Evolutionary conservation across 2,888 invertebrate genomes (phyloP).

Genomic region (Hyppa rectilinea): DNA sequence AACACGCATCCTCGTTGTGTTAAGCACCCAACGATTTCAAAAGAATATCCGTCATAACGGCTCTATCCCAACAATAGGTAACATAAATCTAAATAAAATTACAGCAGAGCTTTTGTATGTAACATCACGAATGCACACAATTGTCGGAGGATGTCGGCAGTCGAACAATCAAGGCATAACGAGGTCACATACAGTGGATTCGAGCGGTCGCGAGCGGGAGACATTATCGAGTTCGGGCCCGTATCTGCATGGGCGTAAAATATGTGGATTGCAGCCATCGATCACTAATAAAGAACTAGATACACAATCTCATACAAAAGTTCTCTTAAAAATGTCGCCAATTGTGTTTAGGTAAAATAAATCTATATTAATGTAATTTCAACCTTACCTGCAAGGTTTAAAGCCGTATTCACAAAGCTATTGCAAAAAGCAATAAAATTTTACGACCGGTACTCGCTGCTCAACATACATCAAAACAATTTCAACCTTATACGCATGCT

Average conservation of each 20-base stretch:
- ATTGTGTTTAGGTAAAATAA: too few relatives aligned
- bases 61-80: constrained; percentile 31
- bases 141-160: constrained; percentile 58
- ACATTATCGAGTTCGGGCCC: constrained; percentile 28
- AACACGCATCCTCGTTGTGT: not conserved
- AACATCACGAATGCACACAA: constrained; percentile 60
- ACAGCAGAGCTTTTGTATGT: constrained; percentile 50
- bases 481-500: too few relatives aligned
- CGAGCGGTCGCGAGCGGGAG: not conserved
- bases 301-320: too few relatives aligned
- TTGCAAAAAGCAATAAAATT: too few relatives aligned
- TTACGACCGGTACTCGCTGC: too few relatives aligned
- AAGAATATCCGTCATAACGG: constrained; percentile 10
- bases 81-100: constrained; percentile 55
- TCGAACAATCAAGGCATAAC: constrained; percentile 50
- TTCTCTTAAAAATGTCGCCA: too few relatives aligned
- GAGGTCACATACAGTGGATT: constrained; percentile 49
- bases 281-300: too few relatives aligned
- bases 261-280: too few relatives aligned
- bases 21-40: not conserved
- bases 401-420: too few relatives aligned
- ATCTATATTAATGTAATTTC: too few relatives aligned
- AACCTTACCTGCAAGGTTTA: too few relatives aligned
- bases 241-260: constrained; percentile 22
- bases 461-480: too few relatives aligned